Base-by-base conservation (phyloP, 2,113 vertebrate genomes). In the Odobenus rosmarus region DNA sequence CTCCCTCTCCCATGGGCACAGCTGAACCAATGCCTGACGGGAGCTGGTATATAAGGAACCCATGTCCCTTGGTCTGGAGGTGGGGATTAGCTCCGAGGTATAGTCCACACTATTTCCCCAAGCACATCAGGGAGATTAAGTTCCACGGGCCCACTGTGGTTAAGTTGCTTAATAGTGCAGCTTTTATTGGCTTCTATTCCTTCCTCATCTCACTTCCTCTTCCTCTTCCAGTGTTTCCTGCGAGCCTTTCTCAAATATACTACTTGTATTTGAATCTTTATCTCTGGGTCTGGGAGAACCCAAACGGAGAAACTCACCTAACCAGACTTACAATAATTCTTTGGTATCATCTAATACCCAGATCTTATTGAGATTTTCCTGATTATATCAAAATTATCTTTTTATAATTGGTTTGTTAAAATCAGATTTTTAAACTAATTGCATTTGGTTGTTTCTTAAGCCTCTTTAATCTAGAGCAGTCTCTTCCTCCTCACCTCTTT, bases 231-330 rank as follows among this genome's bases (percentile, higher is more conserved):
- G 16, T 77, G 72, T 88, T 72, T 61, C 64, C 39, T 88, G 33
- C 23, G 85, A 49, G 51, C 39, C 19, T 64, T 42, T 51, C 53
- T 88, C 18, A 59, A 81, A 88, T 81, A 82, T 21, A 59, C 55
- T 74, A 53, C 69, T 95, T 74, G 55, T 19, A 36, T 95, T 85
- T 76, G n/a, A 77, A 85, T 49, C 61, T 90, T 90, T 85, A 72
- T 31, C 59, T 95, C 39, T 19, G 36, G 7, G 8, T 76, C 18
- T 76, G n/a, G 49, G 26, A 90, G 86, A 90, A 84, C 55, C 21
- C 67, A 76, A 76, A 95, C 28, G 77, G 64, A 82, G 77, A 89
- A 94, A 51, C 24, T 46, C 24, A 61, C 53, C 3, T 51, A 59
- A 77, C 24, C 59, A 59, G 59, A 61, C 36, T 46, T 83, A 49